These are phyloP conservation scores for Ciona savignyi DNA, from an alignment of 23 tunicate species.

Conservation along the genomic window DNA sequence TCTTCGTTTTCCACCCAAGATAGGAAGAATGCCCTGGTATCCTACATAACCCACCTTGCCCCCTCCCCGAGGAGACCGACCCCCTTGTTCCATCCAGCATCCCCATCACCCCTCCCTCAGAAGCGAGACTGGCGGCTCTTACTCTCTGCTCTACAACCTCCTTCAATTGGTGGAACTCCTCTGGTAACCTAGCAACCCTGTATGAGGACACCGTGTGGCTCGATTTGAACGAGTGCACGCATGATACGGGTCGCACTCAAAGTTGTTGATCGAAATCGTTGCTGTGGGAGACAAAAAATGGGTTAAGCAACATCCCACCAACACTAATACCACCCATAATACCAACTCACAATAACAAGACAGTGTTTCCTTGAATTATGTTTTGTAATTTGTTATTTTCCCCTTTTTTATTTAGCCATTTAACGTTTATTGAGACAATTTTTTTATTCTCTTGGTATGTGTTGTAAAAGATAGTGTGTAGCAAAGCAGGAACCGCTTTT, in stretches of 20 bases:
- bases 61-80: constrained; percentile 10
- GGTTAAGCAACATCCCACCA: not conserved
- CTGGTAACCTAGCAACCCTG: constrained; percentile 48
- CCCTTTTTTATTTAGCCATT: too few species aligned
- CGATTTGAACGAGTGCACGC: constrained; percentile 50
- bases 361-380: too few species aligned
- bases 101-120: constrained; percentile 24
- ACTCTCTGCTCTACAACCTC: constrained; percentile 29
- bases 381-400: too few species aligned
- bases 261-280: constrained; percentile 24
- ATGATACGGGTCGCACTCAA: not conserved
- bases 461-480: too few species aligned
- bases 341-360: not conserved
- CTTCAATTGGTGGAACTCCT: constrained; percentile 37
- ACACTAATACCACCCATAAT: not conserved
- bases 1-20: too few species aligned
- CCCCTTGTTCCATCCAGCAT: constrained; percentile 14
- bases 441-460: too few species aligned
- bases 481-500: too few species aligned
- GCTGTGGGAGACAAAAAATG: constrained; percentile 6
- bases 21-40: too few species aligned
- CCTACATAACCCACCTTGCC: constrained; percentile 22
- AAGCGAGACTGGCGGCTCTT: constrained; percentile 34
- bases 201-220: constrained; percentile 68
- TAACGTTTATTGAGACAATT: too few species aligned